Percentiles rank a stretch among this genome's conserved stretches.
Evolutionary conservation across 2,113 vertebrate genomes (phyloP).

Genomic region (Natator depressus): DNA sequence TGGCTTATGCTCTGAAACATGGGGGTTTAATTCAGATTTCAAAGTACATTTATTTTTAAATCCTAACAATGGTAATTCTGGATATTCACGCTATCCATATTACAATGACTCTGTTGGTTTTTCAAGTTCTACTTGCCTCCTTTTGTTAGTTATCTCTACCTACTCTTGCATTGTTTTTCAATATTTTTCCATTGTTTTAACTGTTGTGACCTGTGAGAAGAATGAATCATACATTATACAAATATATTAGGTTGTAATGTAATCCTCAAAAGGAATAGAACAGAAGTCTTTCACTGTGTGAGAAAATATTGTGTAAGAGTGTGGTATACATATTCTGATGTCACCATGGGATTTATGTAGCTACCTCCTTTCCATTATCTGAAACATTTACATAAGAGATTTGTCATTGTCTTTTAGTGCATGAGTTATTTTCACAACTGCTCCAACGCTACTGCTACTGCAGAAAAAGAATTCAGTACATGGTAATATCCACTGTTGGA

Average conservation of each 20-base stretch:
- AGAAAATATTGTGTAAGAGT: not conserved
- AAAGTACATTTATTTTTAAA: not conserved
- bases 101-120: not conserved
- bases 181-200: not conserved
- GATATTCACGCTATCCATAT: not conserved
- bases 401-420: not conserved
- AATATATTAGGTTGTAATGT: not conserved
- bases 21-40: not conserved
- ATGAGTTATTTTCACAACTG: not conserved
- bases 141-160: not conserved
- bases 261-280: not conserved
- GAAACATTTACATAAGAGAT: not conserved
- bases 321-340: not conserved
- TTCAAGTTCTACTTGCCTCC: not conserved
- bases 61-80: not conserved
- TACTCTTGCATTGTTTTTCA: not conserved
- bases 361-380: not conserved
- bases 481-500: not conserved
- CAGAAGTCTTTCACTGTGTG: not conserved
- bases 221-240: not conserved
- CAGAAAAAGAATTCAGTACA: not conserved
- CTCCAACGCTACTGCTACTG: not conserved
- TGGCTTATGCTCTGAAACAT: not conserved
- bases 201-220: accelerated
- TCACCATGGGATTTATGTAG: not conserved